Evolutionary conservation across 2,888 invertebrate species (phyloP).

Genomic region (Oxyscelio sp.): DNA sequence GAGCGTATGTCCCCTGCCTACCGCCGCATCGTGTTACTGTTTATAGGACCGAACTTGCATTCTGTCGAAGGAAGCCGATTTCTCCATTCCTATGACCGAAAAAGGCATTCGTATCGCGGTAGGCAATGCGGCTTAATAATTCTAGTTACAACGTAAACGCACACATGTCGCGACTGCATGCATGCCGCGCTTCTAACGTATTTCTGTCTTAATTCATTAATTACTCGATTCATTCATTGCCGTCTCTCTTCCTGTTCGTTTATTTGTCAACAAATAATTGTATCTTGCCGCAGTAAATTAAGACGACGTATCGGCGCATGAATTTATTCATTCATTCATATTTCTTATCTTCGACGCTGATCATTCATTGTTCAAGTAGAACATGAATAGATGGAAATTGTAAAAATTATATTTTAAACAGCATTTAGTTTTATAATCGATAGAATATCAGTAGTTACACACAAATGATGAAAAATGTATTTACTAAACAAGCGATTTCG

Average conservation of each 20-base stretch:
- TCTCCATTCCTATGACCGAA: slow-evolving; percentile 77
- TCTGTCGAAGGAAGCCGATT: slow-evolving; percentile 79
- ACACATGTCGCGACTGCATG: slow-evolving; percentile 32
- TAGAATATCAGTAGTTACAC: too few relatives aligned
- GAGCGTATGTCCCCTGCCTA: slow-evolving; percentile 74
- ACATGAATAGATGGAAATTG: too few relatives aligned
- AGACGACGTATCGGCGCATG: slow-evolving; percentile 55
- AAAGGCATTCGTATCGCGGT: slow-evolving; percentile 77
- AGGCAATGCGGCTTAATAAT: slow-evolving; percentile 74
- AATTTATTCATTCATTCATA: slow-evolving; percentile 69
- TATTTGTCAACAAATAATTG: slow-evolving; percentile 72
- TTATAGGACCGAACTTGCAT: slow-evolving; percentile 84
- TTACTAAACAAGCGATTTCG: too few relatives aligned
- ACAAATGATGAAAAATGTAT: too few relatives aligned
- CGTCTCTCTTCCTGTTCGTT: slow-evolving; percentile 57
- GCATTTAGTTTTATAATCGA: too few relatives aligned
- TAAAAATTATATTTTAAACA: too few relatives aligned
- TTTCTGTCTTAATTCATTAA: slow-evolving; percentile 69
- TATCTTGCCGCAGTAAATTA: slow-evolving; percentile 62
- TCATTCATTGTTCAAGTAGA: slow-evolving; percentile 64
- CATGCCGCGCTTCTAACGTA: slow-evolving; percentile 52
- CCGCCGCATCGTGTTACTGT: slow-evolving; percentile 82
- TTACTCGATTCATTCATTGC: slow-evolving; percentile 72
- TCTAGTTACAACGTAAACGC: slow-evolving; percentile 68
- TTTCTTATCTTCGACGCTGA: slow-evolving; percentile 45